Evolutionary conservation across 1,140 invertebrate species (phyloP), one percentile per base, ranked within the genome.

Genomic region (Melitaea cinxia): DNA sequence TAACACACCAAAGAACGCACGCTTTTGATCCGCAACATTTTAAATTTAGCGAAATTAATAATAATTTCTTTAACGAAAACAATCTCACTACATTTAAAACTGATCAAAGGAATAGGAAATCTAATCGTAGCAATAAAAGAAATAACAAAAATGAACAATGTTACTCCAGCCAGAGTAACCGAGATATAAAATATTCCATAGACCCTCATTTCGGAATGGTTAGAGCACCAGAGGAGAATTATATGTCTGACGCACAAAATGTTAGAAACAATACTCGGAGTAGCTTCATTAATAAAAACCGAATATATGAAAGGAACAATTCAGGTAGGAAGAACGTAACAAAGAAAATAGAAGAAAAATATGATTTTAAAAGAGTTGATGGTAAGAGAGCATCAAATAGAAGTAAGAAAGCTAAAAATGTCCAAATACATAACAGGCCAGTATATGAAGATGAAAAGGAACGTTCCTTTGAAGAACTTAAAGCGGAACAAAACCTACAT

Each of bases 1-100:
- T 92, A 79, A 83, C 81, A 70, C 79, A 88, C 80, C 87, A 90
- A 84, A 89, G 87, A 85, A 82, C 83, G 64, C 88, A 89, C 76
- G 79, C 83, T 74, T 89, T 83, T 52, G 79, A 88, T 52, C 82
- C 83, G 42, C 76, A 82, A 56, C 79, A 73, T 52, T 75, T 84
- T 67, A 71, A 74, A 47, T 64, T 75, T 58, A 78, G 83, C 54
- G 77, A 91, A 65, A 78, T 85, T 67, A 89, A 88, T 56, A 85
- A 84, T 55, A 85, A 84, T 70, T 71, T 78, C 54, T 71, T 71
- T 66, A 73, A 74, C 23, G 75, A 82, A 42, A 79, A 78, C 55
- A 70, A 70, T 75, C 79, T 87, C 35, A 67, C 80, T 3, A 81
- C 75, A 19, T 81, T 85, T 49, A 84, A 83, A 80, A 30, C 72